Base-by-base conservation (phyloP, 1,140 invertebrate genomes). In the Belonocnema kinseyi region DNA sequence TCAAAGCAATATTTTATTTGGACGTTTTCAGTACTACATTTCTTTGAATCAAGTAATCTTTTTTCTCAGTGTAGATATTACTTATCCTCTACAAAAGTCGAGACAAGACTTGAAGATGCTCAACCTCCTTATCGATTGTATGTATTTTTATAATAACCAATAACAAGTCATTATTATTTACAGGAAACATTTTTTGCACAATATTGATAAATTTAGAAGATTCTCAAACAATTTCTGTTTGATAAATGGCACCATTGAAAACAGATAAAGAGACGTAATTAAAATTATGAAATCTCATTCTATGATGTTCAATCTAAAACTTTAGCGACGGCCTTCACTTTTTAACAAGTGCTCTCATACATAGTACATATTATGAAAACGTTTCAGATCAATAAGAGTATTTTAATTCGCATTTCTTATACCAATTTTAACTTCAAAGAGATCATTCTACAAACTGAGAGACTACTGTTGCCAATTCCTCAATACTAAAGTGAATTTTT, bases 111-210 rank as follows among this genome's bases (percentile, higher is more conserved):
- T 46, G 40, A 46, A 11, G 10, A 11, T 46, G 40, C 40, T 8
- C 7, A 46, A 46, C 40, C 40, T 46, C 40, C 40, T 46, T 46
- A 46, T 46, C 40, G 40, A 46, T 26, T 26, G 7, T 46, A 5
- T 33, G 26, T 5, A 11, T 46, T 46, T 46, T 46, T 6, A 46
- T 11, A 46, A 46, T 46, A 46, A 46, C 7, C 40, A 8, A 46
- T 46, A 46, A 46, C 40, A 46, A 73, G 46, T 17, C 6, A 14
- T 19, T 54, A 51, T 53, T 16, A 72, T 73, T 73, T n/a, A 66
- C 54, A 74, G 72, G 58, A 73, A 26, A 21, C 10, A 76, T 58
- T 66, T 40, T 19, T 78, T 56, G n/a, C 78, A 75, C 40, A 12
- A 54, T 17, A 26, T 19, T 33, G 12, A 53, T 53, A 77, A 54